These are phyloP conservation scores for Rhabdomys dilectus DNA, from an alignment of 2,113 vertebrate species.

Conservation along the genomic window DNA sequence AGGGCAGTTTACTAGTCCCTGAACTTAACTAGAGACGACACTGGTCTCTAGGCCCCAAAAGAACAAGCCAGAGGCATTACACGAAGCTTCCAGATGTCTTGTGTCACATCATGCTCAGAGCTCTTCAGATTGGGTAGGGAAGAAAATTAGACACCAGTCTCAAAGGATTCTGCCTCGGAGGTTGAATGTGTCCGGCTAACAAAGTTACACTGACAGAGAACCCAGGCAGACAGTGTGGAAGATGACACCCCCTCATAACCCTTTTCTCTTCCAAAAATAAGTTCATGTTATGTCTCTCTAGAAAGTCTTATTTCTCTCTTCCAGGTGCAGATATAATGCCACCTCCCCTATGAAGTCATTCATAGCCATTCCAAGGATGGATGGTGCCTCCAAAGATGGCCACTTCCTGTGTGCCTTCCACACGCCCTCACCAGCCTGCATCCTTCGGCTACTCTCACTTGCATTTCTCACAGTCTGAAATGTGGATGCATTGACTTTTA, in stretches of 20 bases:
- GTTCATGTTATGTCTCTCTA: not conserved
- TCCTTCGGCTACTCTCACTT: not conserved
- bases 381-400: not conserved
- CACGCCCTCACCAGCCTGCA: not conserved
- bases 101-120: not conserved
- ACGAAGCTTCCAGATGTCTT: not conserved
- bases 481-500: not conserved
- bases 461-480: not conserved
- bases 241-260: not conserved
- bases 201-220: no score
- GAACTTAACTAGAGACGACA: not conserved
- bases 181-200: no score
- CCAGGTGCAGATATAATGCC: not conserved
- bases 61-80: not conserved
- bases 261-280: not conserved
- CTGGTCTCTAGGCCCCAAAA: not conserved
- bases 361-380: not conserved
- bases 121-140: not conserved
- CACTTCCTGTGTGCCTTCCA: not conserved
- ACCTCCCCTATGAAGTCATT: not conserved
- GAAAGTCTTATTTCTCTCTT: not conserved
- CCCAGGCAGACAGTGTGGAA: not conserved
- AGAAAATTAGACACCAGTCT: not conserved
- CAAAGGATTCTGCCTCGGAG: not conserved
- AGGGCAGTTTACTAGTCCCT: not conserved